Evolutionary conservation across 2,113 vertebrate species (phyloP), one percentile per base, ranked within the genome.

Genomic region (Tragelaphus scriptus): DNA sequence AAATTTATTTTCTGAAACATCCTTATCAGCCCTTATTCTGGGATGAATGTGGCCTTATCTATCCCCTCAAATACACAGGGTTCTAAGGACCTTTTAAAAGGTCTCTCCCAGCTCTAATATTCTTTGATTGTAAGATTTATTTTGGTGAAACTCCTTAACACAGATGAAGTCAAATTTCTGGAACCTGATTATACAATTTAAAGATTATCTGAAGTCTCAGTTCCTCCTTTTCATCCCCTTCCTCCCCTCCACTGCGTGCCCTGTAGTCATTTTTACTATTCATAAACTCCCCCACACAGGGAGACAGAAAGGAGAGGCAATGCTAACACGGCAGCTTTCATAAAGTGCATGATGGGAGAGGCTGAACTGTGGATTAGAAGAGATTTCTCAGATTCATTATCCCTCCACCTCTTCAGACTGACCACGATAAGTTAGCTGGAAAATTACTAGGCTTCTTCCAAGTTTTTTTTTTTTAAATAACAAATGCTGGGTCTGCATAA

Each of bases 11-110:
- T 85, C 84, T 44, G 6, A 88, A 95, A 61, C 81, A 82, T 94
- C 96, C 89, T 96, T 96, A 96, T 97, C 94, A 94, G 84, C 53
- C 21, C 71, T 92, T 95, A 89, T 80, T 95, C 90, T 47, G 36
- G 30, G 56, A 95, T 98, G 95, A 87, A 94, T 79, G 89, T 81
- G 65, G 87, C 49, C 85, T 98, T 97, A 96, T 93, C 94, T 98
- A 26, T 58, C 36, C 21, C 44, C 32, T 95, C 40, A 65, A 79
- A 82, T 55, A 97, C 91, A 93, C 91, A 91, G 16, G 6, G n/a
- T 88, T 92, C 94, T 94, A 81, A 53, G 59, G 49, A 80, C 85
- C 65, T 92, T 92, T 93, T 63, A 40, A 93, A 97, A 94, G 28
- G 56, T 91, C 53, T 92, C 44, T 96, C 87, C 88, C 53, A 97